These are phyloP conservation scores for Drosophila stalkeri DNA, from an alignment of 2,888 invertebrate genomes.

Conservation along the genomic window DNA sequence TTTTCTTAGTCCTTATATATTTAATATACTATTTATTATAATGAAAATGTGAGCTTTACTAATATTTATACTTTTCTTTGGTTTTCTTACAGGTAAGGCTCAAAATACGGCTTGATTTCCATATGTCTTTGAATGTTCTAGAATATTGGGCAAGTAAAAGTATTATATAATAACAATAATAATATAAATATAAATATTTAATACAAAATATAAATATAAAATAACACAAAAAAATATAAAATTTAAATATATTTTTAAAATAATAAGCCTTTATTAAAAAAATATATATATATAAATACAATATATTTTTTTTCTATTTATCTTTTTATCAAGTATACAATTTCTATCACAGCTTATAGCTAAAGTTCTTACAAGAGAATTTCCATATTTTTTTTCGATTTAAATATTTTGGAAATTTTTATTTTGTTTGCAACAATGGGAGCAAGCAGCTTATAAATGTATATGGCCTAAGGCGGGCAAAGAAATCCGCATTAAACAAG, in stretches of 20 bases:
- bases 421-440: constrained; percentile 28
- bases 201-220: not conserved
- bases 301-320: not conserved
- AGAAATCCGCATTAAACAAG: constrained; percentile 31
- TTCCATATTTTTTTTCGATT: not conserved
- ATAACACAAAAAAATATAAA: not conserved
- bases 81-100: constrained; percentile 49
- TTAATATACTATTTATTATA: not conserved
- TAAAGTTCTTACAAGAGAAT: not conserved
- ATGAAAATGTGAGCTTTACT: not conserved
- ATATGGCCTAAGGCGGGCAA: constrained; percentile 25
- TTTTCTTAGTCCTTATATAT: not conserved
- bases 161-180: not conserved
- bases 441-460: constrained; percentile 40
- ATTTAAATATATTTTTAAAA: not conserved
- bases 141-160: not conserved
- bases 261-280: not conserved
- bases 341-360: not conserved
- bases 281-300: no score
- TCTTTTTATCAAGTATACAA: not conserved
- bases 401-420: not conserved
- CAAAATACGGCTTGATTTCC: not conserved
- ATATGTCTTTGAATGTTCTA: not conserved
- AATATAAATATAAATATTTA: not conserved
- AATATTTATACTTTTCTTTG: not conserved